These are phyloP conservation scores for Lithophane semibrunnea DNA, from an alignment of 2,888 invertebrate species.

Conservation along the genomic window DNA sequence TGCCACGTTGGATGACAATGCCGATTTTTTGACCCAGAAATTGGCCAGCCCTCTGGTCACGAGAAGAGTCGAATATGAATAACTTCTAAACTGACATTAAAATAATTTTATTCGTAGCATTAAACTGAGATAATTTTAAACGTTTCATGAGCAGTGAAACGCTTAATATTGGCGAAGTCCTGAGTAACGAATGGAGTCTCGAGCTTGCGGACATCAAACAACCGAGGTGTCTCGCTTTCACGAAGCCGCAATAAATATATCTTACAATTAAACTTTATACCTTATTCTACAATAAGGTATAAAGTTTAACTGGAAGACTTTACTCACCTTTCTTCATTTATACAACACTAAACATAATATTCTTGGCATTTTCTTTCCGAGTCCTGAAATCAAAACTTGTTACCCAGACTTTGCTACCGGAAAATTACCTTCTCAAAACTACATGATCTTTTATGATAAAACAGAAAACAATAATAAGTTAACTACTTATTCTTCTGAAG, in stretches of 20 bases:
- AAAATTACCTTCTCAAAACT: background rate
- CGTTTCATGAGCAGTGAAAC: background rate
- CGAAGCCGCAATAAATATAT: slow-evolving; percentile 20
- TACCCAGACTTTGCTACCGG: background rate
- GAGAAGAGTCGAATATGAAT: background rate
- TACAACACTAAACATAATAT: background rate
- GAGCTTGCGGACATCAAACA: slow-evolving; percentile 8
- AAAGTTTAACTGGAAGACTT: background rate
- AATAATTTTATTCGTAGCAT: background rate
- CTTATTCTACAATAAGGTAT: background rate
- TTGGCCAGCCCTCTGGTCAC: too few species aligned
- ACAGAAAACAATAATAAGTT: background rate
- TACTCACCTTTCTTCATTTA: background rate
- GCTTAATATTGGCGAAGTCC: background rate
- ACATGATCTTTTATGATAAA: background rate
- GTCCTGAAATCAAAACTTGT: background rate
- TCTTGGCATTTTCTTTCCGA: background rate
- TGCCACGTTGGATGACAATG: too few species aligned
- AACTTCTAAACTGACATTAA: background rate
- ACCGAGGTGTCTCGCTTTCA: background rate
- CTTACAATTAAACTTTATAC: background rate
- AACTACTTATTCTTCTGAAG: background rate
- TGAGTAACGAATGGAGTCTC: slow-evolving; percentile 15
- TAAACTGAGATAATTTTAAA: background rate
- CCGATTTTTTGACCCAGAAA: too few species aligned